Percentiles rank a stretch among this genome's conserved stretches.
phyloP scores from a whole-genome alignment of 2,888 invertebrate genomes.

The Phortica okadai region DNA sequence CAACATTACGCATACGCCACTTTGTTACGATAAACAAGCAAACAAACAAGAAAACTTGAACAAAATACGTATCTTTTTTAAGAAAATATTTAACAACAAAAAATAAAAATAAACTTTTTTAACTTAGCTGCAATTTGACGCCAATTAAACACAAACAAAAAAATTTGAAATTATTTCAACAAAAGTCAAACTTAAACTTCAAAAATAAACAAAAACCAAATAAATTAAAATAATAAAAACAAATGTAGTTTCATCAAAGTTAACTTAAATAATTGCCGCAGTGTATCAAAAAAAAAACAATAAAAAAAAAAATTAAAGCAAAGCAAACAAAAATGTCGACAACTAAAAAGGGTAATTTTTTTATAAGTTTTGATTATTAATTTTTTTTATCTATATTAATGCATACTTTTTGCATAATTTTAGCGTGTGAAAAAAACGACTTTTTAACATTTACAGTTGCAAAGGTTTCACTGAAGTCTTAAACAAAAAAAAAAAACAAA shows the following conservation, averaged over 20 bases:
- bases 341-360: slow-evolving; percentile 29
- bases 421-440: slow-evolving; percentile 1
- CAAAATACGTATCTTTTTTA: slow-evolving; percentile 25
- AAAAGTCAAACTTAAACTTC: too few species aligned
- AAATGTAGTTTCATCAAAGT: not conserved
- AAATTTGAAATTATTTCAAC: too few species aligned
- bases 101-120: slow-evolving; percentile 36
- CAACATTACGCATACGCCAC: too few species aligned
- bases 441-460: slow-evolving; percentile 43
- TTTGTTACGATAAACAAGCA: too few species aligned
- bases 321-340: slow-evolving; percentile 17
- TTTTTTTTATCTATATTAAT: slow-evolving; percentile 1
- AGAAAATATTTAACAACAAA: slow-evolving; percentile 34
- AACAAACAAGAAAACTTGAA: not conserved
- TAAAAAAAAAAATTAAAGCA: slow-evolving; percentile 21
- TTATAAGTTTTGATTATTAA: slow-evolving; percentile 1
- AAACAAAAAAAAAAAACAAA: slow-evolving; percentile 20
- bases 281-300: slow-evolving; percentile 24
- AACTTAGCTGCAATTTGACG: not conserved
- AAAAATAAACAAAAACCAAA: too few species aligned
- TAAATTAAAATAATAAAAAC: too few species aligned
- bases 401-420: slow-evolving; percentile 5
- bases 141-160: too few species aligned
- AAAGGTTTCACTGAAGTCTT: slow-evolving; percentile 42
- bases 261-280: slow-evolving; percentile 20